phyloP scores from a whole-genome alignment of 2,888 invertebrate species.

The Corythucha ciliata region DNA sequence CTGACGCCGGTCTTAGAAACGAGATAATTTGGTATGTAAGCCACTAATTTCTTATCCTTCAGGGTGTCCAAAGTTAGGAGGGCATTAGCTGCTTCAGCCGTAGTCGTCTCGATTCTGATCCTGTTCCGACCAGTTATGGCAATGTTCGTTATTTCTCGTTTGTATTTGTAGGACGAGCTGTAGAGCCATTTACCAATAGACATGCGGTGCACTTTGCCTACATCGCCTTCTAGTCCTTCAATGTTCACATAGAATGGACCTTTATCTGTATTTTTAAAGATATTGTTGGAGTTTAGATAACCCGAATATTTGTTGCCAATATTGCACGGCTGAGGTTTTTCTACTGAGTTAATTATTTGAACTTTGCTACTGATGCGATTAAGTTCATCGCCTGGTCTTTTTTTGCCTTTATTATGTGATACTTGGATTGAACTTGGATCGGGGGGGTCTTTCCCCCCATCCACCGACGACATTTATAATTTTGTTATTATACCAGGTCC shows the following conservation, averaged over 20 bases:
- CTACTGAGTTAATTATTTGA: too few relatives aligned
- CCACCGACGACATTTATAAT: too few relatives aligned
- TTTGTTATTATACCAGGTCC: too few relatives aligned
- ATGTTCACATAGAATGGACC: conserved; percentile 3
- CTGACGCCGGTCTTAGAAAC: conserved; percentile 1
- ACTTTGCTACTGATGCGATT: too few relatives aligned
- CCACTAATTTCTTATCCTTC: background rate
- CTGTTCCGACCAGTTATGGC: conserved; percentile 1
- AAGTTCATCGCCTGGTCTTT: too few relatives aligned
- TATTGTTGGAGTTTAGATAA: too few relatives aligned
- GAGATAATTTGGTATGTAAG: conserved; percentile 3
- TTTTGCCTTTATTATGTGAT: too few relatives aligned
- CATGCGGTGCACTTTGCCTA: conserved; percentile 7
- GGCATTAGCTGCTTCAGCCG: conserved; percentile 4
- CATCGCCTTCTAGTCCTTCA: conserved; percentile 2
- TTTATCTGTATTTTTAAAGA: conserved; percentile 4
- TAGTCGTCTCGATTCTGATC: conserved; percentile 2
- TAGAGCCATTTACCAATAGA: conserved; percentile 5
- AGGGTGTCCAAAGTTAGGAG: background rate
- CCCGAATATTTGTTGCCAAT: too few relatives aligned
- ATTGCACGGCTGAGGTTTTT: too few relatives aligned
- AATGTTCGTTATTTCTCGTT: conserved; percentile 1
- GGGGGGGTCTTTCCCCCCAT: too few relatives aligned
- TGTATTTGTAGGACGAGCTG: background rate
- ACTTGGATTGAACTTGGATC: too few relatives aligned